These are phyloP conservation scores for Brevipalpus yothersi DNA, from an alignment of 1,140 invertebrate species.

Conservation along the genomic window DNA sequence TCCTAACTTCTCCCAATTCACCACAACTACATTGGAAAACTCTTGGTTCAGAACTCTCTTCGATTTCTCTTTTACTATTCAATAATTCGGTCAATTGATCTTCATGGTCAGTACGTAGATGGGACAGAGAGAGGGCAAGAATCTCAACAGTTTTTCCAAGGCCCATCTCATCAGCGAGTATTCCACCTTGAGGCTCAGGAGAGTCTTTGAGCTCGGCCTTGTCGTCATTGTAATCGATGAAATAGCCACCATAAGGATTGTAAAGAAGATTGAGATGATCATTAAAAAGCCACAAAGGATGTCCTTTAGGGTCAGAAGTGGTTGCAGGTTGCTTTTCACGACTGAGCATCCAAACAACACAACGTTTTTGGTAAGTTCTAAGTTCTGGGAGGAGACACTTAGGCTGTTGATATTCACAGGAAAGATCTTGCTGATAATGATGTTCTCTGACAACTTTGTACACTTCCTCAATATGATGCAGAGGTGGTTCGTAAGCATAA, in stretches of 20 bases:
- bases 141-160: conserved; percentile 57
- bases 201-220: not conserved
- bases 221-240: not conserved
- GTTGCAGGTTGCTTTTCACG: conserved; percentile 20
- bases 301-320: conserved; percentile 10
- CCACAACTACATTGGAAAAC: not conserved
- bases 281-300: conserved; percentile 4
- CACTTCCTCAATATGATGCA: not conserved
- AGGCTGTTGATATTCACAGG: not conserved
- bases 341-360: conserved; percentile 33
- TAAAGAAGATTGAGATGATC: conserved; percentile 21
- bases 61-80: too few species aligned
- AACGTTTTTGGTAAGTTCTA: not conserved
- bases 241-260: conserved; percentile 24
- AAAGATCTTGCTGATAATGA: not conserved
- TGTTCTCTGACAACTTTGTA: not conserved
- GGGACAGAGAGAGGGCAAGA: conserved; percentile 33
- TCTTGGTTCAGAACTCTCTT: too few species aligned
- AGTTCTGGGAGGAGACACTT: not conserved
- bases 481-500: not conserved
- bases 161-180: conserved; percentile 62
- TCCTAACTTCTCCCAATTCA: not conserved
- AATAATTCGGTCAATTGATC: too few species aligned
- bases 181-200: conserved; percentile 29
- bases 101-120: not conserved